Evolutionary conservation across 2,888 invertebrate genomes (phyloP).

Genomic region (Kuschelorhynchus macadamiae): DNA sequence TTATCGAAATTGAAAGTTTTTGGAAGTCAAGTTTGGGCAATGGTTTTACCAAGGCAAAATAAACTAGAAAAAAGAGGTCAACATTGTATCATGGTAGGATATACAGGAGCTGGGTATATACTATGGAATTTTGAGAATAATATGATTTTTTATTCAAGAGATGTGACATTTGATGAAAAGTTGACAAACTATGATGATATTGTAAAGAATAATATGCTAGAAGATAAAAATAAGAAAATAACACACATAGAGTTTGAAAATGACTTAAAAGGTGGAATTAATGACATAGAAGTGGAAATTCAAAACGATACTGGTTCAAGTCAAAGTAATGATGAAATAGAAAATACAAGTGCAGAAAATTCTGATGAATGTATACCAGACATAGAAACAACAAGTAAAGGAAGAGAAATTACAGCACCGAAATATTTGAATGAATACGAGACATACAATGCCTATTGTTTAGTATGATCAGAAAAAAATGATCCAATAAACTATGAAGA

Average conservation of each 20-base stretch:
- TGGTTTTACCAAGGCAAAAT: constrained; percentile 46
- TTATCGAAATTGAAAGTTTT: constrained; percentile 52
- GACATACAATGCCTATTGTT: constrained; percentile 19
- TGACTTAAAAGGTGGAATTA: neutral
- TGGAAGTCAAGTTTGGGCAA: constrained; percentile 52
- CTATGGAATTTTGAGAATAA: constrained; percentile 48
- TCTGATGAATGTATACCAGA: constrained; percentile 7
- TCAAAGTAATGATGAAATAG: constrained; percentile 10
- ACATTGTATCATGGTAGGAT: constrained; percentile 48
- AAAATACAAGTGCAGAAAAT: constrained; percentile 18
- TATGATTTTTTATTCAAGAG: constrained; percentile 45
- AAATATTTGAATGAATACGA: constrained; percentile 33
- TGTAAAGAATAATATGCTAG: constrained; percentile 25
- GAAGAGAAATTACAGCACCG: constrained; percentile 29
- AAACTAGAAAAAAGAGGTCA: constrained; percentile 52
- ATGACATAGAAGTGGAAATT: constrained; percentile 22
- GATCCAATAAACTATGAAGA: constrained; percentile 16
- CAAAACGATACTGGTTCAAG: constrained; percentile 10
- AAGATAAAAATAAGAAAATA: constrained; percentile 19
- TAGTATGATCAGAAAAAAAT: constrained; percentile 6
- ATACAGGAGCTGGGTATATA: constrained; percentile 49
- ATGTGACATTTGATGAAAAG: constrained; percentile 53
- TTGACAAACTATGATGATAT: constrained; percentile 38
- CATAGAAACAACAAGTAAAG: constrained; percentile 16
- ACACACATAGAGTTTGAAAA: constrained; percentile 26